These are phyloP conservation scores for Mionectes macconnelli DNA, from an alignment of 2,113 vertebrate species.

Conservation along the genomic window DNA sequence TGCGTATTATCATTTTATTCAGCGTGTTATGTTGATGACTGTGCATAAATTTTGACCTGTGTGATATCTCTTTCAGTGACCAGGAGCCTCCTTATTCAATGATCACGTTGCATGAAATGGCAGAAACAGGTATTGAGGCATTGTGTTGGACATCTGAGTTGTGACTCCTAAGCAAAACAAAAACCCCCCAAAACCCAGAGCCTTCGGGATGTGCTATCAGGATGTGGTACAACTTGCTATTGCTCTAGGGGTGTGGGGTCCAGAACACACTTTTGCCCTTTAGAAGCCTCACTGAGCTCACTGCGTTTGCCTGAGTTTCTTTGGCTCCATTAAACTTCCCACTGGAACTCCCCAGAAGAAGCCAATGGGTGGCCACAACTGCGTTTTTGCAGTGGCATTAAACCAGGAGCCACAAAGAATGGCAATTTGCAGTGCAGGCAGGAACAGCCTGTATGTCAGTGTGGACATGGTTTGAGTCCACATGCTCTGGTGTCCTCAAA, in stretches of 20 bases:
- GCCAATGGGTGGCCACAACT: not conserved
- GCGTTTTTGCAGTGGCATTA: not conserved
- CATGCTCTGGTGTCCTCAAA: fast-evolving
- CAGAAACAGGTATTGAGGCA: slow-evolving; percentile 90
- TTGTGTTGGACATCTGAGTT: slow-evolving; percentile 34
- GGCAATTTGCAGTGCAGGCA: not conserved
- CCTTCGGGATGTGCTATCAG: not conserved
- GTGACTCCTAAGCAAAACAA: not conserved
- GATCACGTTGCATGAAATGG: slow-evolving; percentile 99
- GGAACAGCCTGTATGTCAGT: not conserved
- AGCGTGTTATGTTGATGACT: not conserved
- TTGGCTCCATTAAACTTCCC: not conserved
- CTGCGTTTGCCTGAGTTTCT: not conserved
- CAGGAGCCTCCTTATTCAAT: slow-evolving; percentile 99
- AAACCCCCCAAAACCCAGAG: not conserved
- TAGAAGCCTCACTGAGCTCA: not conserved
- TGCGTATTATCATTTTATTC: not conserved
- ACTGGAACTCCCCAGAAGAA: not conserved
- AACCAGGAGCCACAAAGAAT: not conserved
- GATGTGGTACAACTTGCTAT: not conserved
- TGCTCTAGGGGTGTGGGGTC: not conserved
- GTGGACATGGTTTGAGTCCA: fast-evolving
- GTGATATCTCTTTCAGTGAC: slow-evolving; percentile 86
- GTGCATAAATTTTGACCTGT: slow-evolving; percentile 51
- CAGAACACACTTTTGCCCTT: not conserved